Base-by-base conservation (phyloP, 2,113 vertebrate species). In the Entomyzon cyanotis region DNA sequence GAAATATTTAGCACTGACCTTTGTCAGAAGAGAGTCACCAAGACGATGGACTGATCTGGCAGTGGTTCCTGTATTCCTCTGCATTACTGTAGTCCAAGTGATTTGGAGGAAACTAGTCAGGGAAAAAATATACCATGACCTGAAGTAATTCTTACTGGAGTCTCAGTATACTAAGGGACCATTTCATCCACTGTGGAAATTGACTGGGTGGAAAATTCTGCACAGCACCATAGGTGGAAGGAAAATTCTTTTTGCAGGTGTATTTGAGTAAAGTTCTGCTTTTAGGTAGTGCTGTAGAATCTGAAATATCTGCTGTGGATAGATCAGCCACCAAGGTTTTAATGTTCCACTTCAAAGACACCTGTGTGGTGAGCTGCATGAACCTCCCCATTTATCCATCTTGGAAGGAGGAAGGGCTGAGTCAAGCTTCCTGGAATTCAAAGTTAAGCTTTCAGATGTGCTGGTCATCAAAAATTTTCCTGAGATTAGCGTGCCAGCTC, bases 401-500 rank as follows among this genome's bases (percentile, higher is more conserved):
- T 24, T 62, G 76, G 60, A 44, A 84, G 47, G 39, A 78, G n/a
- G 86, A 84, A 88, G 7, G 59, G 63, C 67, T 90, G 78, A 91
- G 81, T 49, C 67, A 62, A 69, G 14, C 49, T 56, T 50, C 46
- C 59, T 62, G 82, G 70, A 91, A 88, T 56, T 83, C 59, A 13
- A 30, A 90, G 63, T 63, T 85, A 67, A 88, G 27, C 53, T 88
- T 90, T 80, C 87, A 65, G 42, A 77, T 74, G 63, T 49, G n/a
- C 69, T 91, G 89, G 41, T 28, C 86, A 84, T 92, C 73, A 84
- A 14, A 90, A 90, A 76, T 92, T 90, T 75, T 58, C 64, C 68
- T 62, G 80, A 71, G 85, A 81, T 90, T 58, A 75, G 47, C 9
- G 2, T 41, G 39, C 41, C 90, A 86, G 76, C 85, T 81, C 68